phyloP scores from a whole-genome alignment of 2,888 invertebrate species.

The Spisula solida region DNA sequence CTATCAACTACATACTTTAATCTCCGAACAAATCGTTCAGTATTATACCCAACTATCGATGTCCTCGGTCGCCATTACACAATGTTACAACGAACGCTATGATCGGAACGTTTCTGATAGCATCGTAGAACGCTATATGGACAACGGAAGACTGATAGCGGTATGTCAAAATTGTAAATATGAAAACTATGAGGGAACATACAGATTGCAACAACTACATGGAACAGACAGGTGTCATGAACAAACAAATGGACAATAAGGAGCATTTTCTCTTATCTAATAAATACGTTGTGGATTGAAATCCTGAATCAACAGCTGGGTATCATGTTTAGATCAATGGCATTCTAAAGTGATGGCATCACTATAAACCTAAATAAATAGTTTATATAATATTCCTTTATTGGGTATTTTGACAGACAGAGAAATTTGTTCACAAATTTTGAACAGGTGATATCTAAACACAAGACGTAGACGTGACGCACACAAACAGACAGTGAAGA shows the following conservation, averaged over 20 bases:
- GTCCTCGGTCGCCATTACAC: constrained; percentile 49
- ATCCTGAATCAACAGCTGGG: constrained; percentile 68
- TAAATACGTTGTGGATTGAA: constrained; percentile 69
- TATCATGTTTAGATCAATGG: constrained; percentile 65
- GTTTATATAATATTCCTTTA: constrained; percentile 28
- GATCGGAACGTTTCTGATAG: constrained; percentile 37
- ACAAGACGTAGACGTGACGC: constrained; percentile 39
- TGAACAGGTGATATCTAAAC: constrained; percentile 11
- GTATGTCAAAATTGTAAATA: constrained; percentile 58
- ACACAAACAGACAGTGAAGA: background rate
- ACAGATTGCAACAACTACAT: constrained; percentile 4
- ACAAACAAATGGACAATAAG: constrained; percentile 74
- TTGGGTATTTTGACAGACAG: background rate
- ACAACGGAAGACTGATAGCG: constrained; percentile 34
- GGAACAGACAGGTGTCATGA: constrained; percentile 73
- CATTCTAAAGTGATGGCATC: constrained; percentile 37
- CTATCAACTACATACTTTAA: constrained; percentile 69
- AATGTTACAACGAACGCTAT: constrained; percentile 51
- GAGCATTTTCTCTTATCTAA: constrained; percentile 72
- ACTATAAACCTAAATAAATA: constrained; percentile 31
- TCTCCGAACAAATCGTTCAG: constrained; percentile 61
- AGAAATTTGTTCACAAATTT: constrained; percentile 27
- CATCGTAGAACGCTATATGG: constrained; percentile 18
- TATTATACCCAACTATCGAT: constrained; percentile 60
- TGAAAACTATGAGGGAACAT: constrained; percentile 55